Base-by-base conservation (phyloP, 1,140 invertebrate genomes). In the Adelges cooleyi region DNA sequence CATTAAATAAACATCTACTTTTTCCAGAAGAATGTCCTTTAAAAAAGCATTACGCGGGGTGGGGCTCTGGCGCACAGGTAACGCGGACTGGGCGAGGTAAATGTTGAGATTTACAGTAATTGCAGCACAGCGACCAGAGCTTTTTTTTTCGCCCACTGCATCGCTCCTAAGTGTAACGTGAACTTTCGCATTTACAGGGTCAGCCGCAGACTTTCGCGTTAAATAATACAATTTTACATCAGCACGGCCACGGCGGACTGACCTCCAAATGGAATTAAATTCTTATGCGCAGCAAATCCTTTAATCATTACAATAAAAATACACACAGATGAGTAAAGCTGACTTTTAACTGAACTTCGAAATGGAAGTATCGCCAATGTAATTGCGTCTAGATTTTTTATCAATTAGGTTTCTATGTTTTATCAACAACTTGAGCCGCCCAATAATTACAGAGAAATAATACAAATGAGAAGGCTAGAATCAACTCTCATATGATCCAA, bases 211-310 rank as follows among this genome's bases (percentile, higher is more conserved):
- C 52, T 36, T 20, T 36, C 18, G 6, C 29, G 13, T 54, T 54
- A 54, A 54, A 54, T 54, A 54, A 54, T 54, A 38, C 33, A 54
- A 54, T 54, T 54, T 54, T 54, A 54, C 33, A 40, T 54, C 29
- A 17, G 10, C 13, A n/a, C n/a, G n/a, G n/a, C n/a, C n/a, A n/a
- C n/a, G n/a, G 13, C 15, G 33, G 33, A 20, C 52, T 36, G 40
- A 54, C 13, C 23, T 54, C 52, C 20, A 54, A 54, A 38, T 38
- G 33, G 33, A 54, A 54, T 54, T 54, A 54, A 54, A 54, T 54
- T 54, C 52, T 54, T 54, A 54, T 54, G 29, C 36, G 38, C 51
- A 18, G 23, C 29, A 18, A n/a, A n/a, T n/a, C n/a, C n/a, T n/a
- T n/a, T n/a, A n/a, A n/a, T n/a, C n/a, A n/a, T n/a, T n/a, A n/a